Conservation (phyloP, 2,888 invertebrate genomes). For the Fragum sueziense region DNA sequence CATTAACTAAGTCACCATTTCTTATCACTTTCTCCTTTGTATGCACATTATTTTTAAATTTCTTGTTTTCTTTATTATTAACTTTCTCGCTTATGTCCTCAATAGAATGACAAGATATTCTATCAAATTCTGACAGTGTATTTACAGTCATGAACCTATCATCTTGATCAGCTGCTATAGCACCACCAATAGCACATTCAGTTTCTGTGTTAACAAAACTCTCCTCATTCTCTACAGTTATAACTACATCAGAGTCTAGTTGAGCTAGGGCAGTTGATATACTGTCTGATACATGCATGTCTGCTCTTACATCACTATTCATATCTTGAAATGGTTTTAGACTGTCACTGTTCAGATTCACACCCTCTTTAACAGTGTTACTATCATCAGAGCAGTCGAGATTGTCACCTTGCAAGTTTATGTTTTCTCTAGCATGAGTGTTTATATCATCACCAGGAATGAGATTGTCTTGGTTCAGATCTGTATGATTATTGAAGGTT, state of each 20-base stretch:
- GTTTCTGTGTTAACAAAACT: neutral
- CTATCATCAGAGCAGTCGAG: too few species aligned
- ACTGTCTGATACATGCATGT: neutral
- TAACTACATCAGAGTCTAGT: slow-evolving; percentile 32
- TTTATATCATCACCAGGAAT: too few species aligned
- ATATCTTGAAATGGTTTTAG: neutral
- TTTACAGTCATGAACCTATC: neutral
- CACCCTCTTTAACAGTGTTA: too few species aligned
- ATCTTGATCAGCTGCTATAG: slow-evolving; percentile 21
- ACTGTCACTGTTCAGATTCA: neutral
- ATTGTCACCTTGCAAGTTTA: too few species aligned
- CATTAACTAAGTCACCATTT: neutral
- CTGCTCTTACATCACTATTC: neutral
- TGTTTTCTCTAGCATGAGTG: too few species aligned
- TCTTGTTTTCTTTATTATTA: neutral
- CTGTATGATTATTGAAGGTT: too few species aligned
- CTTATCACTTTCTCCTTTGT: neutral
- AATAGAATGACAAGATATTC: slow-evolving; percentile 49
- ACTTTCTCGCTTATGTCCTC: slow-evolving; percentile 33
- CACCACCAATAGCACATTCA: slow-evolving; percentile 42
- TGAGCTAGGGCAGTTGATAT: slow-evolving; percentile 11
- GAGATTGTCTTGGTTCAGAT: neutral
- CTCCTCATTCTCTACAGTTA: slow-evolving; percentile 15
- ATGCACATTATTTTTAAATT: neutral
- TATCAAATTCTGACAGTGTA: slow-evolving; percentile 21